A percentile compares a stretch with the other conserved stretches of the same genome.
These are phyloP conservation scores for Branchinecta lynchi DNA, from an alignment of 1,140 invertebrate genomes.

Conservation along the genomic window DNA sequence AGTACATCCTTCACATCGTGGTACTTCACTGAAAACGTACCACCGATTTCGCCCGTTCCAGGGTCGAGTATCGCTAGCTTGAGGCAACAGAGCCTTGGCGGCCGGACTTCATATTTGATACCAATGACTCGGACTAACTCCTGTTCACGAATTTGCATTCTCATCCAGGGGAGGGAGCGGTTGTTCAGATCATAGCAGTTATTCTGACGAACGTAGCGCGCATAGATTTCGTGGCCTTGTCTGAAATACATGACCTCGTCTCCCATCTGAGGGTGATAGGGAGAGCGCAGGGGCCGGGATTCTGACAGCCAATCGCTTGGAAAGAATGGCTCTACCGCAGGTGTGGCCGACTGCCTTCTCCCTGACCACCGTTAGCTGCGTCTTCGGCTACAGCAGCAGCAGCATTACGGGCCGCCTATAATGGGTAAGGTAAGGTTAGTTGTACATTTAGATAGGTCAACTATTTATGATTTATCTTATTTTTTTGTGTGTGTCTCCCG, in stretches of 20 bases:
- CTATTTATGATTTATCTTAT: not conserved
- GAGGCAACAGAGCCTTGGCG: constrained; percentile 75
- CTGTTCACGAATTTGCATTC: constrained; percentile 48
- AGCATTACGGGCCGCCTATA: not conserved
- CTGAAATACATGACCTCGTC: constrained; percentile 86
- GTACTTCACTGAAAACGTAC: constrained; percentile 69
- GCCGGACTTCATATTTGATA: constrained; percentile 82
- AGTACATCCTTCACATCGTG: constrained; percentile 94
- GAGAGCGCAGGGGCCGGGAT: constrained; percentile 74
- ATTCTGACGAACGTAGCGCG: constrained; percentile 68
- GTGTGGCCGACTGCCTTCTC: not conserved
- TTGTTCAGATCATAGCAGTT: constrained; percentile 54
- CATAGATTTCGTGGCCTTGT: constrained; percentile 72
- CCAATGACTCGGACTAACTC: constrained; percentile 82
- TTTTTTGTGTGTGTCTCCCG: too few species aligned
- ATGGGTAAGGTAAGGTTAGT: not conserved
- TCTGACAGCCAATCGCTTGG: constrained; percentile 89
- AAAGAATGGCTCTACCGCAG: constrained; percentile 46
- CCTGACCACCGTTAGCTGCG: not conserved
- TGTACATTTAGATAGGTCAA: not conserved
- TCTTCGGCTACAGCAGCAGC: not conserved
- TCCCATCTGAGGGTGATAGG: constrained; percentile 96
- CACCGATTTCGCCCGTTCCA: constrained; percentile 47
- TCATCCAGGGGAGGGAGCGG: constrained; percentile 34
- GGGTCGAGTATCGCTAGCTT: constrained; percentile 62